Evolutionary conservation across 2,113 vertebrate genomes (phyloP).

Genomic region (Cyrtonyx montezumae): DNA sequence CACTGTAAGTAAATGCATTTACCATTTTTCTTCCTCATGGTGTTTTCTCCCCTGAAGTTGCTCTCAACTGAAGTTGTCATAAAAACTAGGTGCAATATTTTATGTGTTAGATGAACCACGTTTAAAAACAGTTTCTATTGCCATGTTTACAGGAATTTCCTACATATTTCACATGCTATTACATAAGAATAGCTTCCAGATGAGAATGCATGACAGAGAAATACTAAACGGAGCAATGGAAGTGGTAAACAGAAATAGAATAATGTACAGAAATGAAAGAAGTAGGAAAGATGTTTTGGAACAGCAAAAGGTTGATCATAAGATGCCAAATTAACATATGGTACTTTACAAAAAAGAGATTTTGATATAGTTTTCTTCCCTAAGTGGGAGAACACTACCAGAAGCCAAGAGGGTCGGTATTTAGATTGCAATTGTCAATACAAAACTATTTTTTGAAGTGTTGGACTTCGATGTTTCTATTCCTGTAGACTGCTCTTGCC

Average conservation of each 20-base stretch:
- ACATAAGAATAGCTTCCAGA: background rate
- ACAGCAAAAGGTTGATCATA: background rate
- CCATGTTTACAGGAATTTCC: background rate
- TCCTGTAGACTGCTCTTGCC: background rate
- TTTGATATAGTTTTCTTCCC: background rate
- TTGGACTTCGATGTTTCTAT: background rate
- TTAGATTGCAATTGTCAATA: background rate
- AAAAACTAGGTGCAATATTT: background rate
- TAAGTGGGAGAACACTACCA: background rate
- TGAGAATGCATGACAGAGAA: background rate
- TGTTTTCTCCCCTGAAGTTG: background rate
- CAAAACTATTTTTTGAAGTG: background rate
- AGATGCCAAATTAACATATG: background rate
- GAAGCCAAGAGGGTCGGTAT: background rate
- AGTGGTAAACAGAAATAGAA: background rate
- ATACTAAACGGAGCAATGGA: background rate
- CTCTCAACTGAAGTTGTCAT: background rate
- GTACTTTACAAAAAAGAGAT: background rate
- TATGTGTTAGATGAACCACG: background rate
- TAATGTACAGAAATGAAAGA: background rate
- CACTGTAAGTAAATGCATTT: background rate
- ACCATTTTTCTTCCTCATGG: background rate
- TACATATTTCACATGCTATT: background rate
- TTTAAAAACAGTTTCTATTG: background rate
- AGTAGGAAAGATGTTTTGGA: background rate